Evolutionary conservation across 23 tunicate species (phyloP).

Genomic region (Diplosoma virens): DNA sequence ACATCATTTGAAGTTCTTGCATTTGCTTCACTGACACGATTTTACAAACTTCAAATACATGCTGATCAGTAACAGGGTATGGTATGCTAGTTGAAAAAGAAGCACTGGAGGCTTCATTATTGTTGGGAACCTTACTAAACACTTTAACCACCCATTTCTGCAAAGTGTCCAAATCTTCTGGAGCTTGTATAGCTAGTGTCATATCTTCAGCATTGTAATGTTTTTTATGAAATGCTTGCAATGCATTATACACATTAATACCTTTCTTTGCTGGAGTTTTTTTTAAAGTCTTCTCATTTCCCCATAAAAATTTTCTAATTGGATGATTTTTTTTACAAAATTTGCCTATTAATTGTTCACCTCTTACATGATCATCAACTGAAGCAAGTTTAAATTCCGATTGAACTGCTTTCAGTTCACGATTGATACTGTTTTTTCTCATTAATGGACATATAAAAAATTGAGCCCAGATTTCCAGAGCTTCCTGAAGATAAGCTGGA

Average conservation of each 20-base stretch:
- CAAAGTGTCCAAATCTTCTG: slow-evolving; percentile 60
- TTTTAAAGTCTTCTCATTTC: slow-evolving; percentile 50
- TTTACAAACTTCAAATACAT: slow-evolving; percentile 16
- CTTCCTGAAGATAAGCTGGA: slow-evolving; percentile 52
- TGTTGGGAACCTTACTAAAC: slow-evolving; percentile 47
- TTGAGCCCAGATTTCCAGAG: slow-evolving; percentile 85
- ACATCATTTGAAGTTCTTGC: slow-evolving; percentile 55
- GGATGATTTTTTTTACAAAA: slow-evolving; percentile 51
- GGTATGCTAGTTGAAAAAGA: slow-evolving; percentile 7
- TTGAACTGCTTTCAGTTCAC: slow-evolving; percentile 95
- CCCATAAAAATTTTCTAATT: slow-evolving; percentile 72
- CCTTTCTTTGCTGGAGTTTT: slow-evolving; percentile 43
- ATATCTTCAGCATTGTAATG: slow-evolving; percentile 65
- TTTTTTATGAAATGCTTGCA: slow-evolving; percentile 48
- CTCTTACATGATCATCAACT: slow-evolving; percentile 49
- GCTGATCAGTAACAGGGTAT: neutral
- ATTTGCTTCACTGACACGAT: slow-evolving; percentile 59
- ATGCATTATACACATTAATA: slow-evolving; percentile 37
- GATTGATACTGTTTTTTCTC: slow-evolving; percentile 56
- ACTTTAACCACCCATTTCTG: slow-evolving; percentile 65
- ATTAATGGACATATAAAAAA: slow-evolving; percentile 79
- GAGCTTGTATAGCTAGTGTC: slow-evolving; percentile 62
- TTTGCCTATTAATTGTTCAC: slow-evolving; percentile 56
- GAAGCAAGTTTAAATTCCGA: slow-evolving; percentile 80
- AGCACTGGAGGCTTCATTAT: neutral